A percentile compares a stretch with the other conserved stretches of the same genome.
phyloP scores from a whole-genome alignment of 2,113 vertebrate genomes.

The Macquaria australasica region DNA sequence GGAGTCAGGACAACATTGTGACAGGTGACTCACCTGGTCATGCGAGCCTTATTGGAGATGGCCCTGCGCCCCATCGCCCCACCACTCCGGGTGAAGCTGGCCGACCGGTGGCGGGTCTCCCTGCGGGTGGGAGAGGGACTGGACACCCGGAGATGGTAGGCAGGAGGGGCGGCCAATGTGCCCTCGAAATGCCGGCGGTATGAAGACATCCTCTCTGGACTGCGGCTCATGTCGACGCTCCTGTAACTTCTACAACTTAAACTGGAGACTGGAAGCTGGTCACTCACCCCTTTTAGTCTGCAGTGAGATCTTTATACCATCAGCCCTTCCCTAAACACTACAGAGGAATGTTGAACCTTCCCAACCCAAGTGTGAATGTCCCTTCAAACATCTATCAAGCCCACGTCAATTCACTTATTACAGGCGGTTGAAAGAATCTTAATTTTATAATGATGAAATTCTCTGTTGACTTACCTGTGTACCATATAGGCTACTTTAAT shows the following conservation, averaged over 20 bases:
- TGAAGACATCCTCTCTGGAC: slow-evolving; percentile 85
- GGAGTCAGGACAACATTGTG: neutral
- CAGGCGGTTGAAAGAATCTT: slow-evolving; percentile 54
- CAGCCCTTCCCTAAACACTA: slow-evolving; percentile 46
- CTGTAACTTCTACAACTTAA: slow-evolving; percentile 13
- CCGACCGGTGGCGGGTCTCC: slow-evolving; percentile 74
- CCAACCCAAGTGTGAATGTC: slow-evolving; percentile 63
- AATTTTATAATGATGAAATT: slow-evolving; percentile 17
- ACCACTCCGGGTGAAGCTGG: slow-evolving; percentile 72
- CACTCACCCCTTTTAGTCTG: slow-evolving; percentile 5
- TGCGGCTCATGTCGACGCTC: slow-evolving; percentile 79
- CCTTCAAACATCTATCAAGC: slow-evolving; percentile 77
- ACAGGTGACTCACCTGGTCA: slow-evolving; percentile 72
- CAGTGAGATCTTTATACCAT: slow-evolving; percentile 66
- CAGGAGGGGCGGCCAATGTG: slow-evolving; percentile 19
- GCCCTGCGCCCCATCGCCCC: slow-evolving; percentile 59
- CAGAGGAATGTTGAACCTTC: slow-evolving; percentile 82
- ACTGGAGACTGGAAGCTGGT: slow-evolving; percentile 10
- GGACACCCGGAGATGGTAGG: slow-evolving; percentile 69
- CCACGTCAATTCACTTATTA: slow-evolving; percentile 74
- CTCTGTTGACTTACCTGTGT: neutral
- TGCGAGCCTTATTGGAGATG: slow-evolving; percentile 65
- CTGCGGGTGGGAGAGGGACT: slow-evolving; percentile 81
- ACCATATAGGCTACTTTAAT: neutral
- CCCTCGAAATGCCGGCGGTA: slow-evolving; percentile 85